A percentile compares a stretch with the other conserved stretches of the same genome.
These are phyloP conservation scores for Ispidina lecontei DNA, from an alignment of 2,797 vertebrate species.

Conservation along the genomic window DNA sequence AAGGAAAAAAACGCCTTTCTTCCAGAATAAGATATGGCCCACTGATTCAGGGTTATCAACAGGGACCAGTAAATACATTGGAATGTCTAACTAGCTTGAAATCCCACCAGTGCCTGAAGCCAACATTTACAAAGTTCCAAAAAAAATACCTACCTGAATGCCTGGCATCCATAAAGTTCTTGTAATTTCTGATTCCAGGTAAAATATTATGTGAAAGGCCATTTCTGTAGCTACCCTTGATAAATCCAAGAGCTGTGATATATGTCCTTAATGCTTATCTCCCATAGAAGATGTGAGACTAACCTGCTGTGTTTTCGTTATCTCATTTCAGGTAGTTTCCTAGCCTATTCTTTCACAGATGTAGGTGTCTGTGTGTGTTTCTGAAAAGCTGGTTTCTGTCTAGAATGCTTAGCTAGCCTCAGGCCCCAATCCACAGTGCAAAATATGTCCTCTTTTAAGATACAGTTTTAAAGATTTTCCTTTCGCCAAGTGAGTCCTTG, in stretches of 20 bases:
- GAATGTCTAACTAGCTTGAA: conserved; percentile 20
- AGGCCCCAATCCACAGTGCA: background rate
- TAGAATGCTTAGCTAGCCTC: background rate
- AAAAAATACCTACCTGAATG: conserved; percentile 23
- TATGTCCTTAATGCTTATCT: background rate
- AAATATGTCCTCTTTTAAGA: background rate
- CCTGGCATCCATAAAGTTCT: conserved; percentile 15
- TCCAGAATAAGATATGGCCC: background rate
- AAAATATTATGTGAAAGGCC: conserved; percentile 27
- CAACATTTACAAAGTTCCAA: conserved; percentile 14
- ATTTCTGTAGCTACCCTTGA: background rate
- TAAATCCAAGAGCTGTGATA: conserved; percentile 1
- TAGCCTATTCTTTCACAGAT: background rate
- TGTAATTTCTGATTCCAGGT: conserved; percentile 43
- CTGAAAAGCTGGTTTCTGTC: conserved; percentile 2
- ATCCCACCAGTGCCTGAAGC: conserved; percentile 4
- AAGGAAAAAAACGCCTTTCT: background rate
- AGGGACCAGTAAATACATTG: conserved; percentile 42
- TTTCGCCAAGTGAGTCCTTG: background rate
- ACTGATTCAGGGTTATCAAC: background rate
- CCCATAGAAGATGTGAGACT: background rate
- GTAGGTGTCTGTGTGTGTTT: background rate
- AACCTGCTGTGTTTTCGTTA: background rate
- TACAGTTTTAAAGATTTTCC: background rate
- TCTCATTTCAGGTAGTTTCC: background rate